Conservation (phyloP, 2,797 vertebrate genomes). For the Decapterus maruadsi region DNA sequence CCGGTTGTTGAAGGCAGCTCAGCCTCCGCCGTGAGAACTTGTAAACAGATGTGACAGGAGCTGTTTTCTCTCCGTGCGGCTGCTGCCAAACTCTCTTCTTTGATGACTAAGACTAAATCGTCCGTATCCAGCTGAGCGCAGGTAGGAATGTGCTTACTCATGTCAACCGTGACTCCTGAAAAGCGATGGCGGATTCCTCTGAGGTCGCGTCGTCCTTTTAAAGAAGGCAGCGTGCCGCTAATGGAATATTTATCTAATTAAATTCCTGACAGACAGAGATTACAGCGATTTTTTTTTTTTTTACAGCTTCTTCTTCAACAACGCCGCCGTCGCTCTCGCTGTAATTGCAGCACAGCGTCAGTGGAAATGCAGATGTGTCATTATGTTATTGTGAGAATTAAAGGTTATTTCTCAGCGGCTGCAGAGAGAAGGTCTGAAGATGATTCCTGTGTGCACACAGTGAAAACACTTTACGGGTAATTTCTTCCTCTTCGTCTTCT, state of each 20-base stretch:
- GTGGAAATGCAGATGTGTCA: conserved; percentile 18
- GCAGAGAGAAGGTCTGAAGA: conserved; percentile 25
- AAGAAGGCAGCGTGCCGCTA: neutral
- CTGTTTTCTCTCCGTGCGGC: neutral
- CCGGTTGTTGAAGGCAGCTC: neutral
- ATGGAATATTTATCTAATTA: conserved; percentile 31
- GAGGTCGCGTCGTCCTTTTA: conserved; percentile 17
- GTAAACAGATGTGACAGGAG: neutral
- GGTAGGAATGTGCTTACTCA: conserved; percentile 27
- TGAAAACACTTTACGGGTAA: neutral
- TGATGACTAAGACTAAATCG: conserved; percentile 13
- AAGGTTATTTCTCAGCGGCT: conserved; percentile 28
- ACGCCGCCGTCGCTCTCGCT: neutral
- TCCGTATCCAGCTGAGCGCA: conserved; percentile 8
- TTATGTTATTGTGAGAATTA: conserved; percentile 23
- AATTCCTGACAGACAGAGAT: conserved; percentile 8
- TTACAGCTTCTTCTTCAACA: neutral
- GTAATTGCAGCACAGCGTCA: conserved; percentile 7
- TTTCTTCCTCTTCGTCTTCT: neutral
- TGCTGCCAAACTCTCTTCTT: neutral
- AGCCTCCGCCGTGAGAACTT: neutral
- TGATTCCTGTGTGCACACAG: neutral
- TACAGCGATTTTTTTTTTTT: neutral
- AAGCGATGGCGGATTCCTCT: conserved; percentile 32
- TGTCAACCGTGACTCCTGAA: conserved; percentile 31